phyloP scores from a whole-genome alignment of 2,888 invertebrate genomes.

The Oegoconia quadripuncta region DNA sequence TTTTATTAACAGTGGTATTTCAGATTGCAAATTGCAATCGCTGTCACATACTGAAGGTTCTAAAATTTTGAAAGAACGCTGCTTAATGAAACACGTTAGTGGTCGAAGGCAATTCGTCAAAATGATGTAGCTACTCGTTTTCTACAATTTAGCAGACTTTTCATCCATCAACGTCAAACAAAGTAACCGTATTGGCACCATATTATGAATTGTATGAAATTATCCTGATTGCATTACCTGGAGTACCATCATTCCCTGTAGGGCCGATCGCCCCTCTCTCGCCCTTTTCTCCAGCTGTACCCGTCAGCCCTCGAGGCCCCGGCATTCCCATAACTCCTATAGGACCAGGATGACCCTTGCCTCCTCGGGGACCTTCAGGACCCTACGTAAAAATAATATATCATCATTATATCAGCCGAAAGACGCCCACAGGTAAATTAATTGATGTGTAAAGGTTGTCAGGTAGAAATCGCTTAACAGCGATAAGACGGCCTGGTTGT shows the following conservation, averaged over 20 bases:
- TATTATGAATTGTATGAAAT: background rate
- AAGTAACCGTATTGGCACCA: constrained; percentile 4
- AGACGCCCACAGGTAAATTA: too few relatives aligned
- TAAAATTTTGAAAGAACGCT: too few relatives aligned
- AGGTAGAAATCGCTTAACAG: too few relatives aligned
- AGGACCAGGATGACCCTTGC: constrained; percentile 85
- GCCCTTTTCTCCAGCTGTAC: constrained; percentile 86
- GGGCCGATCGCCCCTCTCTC: constrained; percentile 85
- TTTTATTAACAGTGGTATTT: too few relatives aligned
- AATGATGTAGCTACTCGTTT: too few relatives aligned
- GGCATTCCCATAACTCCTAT: constrained; percentile 86
- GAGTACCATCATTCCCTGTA: constrained; percentile 86
- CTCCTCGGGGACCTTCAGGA: constrained; percentile 81
- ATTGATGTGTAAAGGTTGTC: too few relatives aligned
- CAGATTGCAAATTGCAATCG: too few relatives aligned
- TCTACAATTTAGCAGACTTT: too few relatives aligned
- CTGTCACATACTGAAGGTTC: too few relatives aligned
- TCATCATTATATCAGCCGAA: background rate
- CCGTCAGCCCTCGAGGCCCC: constrained; percentile 83
- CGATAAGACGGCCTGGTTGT: too few relatives aligned
- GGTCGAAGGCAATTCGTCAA: too few relatives aligned
- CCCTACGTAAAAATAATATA: constrained; percentile 66
- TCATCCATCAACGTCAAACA: background rate
- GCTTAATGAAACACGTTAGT: too few relatives aligned
- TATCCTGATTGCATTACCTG: constrained; percentile 62